Evolutionary conservation across 2,888 invertebrate genomes (phyloP), one percentile per base, ranked within the genome.

Genomic region (Dioctria linearis): DNA sequence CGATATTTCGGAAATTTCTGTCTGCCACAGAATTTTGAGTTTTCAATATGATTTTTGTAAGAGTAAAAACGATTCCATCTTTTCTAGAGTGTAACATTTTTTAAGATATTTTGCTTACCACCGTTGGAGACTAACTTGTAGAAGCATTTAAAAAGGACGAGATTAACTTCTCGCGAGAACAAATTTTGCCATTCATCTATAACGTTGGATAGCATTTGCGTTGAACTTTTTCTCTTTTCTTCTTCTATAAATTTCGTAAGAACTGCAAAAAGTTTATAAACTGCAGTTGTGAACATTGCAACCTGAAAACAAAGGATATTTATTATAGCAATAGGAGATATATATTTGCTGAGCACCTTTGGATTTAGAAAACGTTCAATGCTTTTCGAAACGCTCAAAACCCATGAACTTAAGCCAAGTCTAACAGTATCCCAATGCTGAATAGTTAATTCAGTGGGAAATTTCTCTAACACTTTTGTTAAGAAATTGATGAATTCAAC

Each of bases 131-230:
- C 85, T 8, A 88, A 82, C 13, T 82, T 83, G 67, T 86, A 86
- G 81, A 85, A 88, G 3, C 85, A 83, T 83, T 87, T 87, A 49
- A 89, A 87, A 1, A 89, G 76, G 59, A 88, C 86, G 54, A 89
- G 83, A 83, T 87, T 87, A 3, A 94, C 89, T 84, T 93, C 93
- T 76, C 92, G 91, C 81, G 92, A 91, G 89, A 96, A 95, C 79
- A 96, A 91, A 87, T 95, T 93, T 73, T 89, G 88, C 96, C 96
- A 96, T 89, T 96, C 96, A 78, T 91, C 90, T 42, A 85, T 84
- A 82, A 88, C 80, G 82, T 84, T 87, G 61, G 84, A 84, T 3
- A 86, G 83, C 57, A 88, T 82, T 82, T 86, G 84, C 0, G 88
- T 87, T 3, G 89, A 88, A 82, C 88, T 88, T 79, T 86, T 88